Percentiles rank a stretch among this genome's conserved stretches.
Evolutionary conservation across 2,888 invertebrate genomes (phyloP).

Genomic region (Athripsodes cinereus): DNA sequence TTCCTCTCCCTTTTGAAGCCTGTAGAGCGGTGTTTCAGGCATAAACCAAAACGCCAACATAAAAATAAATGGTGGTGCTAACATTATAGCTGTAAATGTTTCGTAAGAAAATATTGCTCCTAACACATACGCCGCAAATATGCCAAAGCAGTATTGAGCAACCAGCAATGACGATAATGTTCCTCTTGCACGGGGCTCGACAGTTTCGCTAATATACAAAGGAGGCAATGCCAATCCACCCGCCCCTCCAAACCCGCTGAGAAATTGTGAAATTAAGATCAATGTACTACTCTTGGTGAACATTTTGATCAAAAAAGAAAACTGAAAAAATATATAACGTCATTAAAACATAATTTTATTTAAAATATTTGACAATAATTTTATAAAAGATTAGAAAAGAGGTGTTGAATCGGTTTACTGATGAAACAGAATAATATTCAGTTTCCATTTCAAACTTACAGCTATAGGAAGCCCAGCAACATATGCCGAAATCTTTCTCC

Average conservation of each 20-base stretch:
- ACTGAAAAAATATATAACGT: constrained; percentile 37
- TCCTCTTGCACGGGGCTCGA: constrained; percentile 50
- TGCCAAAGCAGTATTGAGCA: constrained; percentile 42
- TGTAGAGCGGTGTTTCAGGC: constrained; percentile 52
- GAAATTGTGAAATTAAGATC: constrained; percentile 48
- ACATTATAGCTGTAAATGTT: constrained; percentile 38
- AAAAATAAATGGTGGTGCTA: constrained; percentile 38
- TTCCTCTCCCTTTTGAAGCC: constrained; percentile 34
- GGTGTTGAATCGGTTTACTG: no score
- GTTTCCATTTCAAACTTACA: constrained; percentile 14
- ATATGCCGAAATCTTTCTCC: constrained; percentile 24
- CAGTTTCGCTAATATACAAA: constrained; percentile 58
- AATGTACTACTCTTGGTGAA: constrained; percentile 40
- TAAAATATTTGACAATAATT: no score
- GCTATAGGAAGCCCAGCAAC: constrained; percentile 19
- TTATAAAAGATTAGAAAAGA: no score
- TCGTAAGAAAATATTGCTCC: constrained; percentile 43
- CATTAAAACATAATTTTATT: no score
- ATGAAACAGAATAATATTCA: no score
- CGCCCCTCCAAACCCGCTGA: constrained; percentile 54
- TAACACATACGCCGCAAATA: constrained; percentile 36
- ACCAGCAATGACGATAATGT: constrained; percentile 48
- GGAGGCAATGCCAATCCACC: constrained; percentile 51
- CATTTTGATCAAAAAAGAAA: constrained; percentile 54
- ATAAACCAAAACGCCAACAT: constrained; percentile 39